Percentiles rank a stretch among this genome's conserved stretches.
Conservation (phyloP, 2,797 vertebrate genomes). For the Lepilemur septentrionalis region DNA sequence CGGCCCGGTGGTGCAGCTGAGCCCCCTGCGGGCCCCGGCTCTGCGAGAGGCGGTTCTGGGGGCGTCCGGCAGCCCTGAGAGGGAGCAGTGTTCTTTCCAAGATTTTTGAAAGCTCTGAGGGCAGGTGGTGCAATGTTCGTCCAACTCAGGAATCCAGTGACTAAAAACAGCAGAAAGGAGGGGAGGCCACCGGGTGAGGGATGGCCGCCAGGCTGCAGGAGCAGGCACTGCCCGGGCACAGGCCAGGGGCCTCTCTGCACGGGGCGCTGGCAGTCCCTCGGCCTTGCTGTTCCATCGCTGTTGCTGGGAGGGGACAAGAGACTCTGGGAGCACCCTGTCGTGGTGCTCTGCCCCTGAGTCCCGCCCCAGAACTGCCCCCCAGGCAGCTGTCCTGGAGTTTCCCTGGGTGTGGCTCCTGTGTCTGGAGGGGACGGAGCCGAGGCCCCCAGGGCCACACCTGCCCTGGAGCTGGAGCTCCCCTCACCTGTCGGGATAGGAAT, state of each 20-base stretch:
- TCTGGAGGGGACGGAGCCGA: accelerated
- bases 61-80: too few relatives aligned
- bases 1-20: accelerated
- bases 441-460: neutral
- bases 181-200: accelerated
- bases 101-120: too few relatives aligned
- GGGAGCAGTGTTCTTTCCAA: accelerated
- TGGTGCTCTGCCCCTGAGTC: neutral
- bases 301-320: neutral
- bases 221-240: accelerated
- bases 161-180: neutral
- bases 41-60: too few relatives aligned
- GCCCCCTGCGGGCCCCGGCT: accelerated
- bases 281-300: too few relatives aligned
- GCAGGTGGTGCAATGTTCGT: accelerated
- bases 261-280: accelerated
- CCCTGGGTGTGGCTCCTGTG: neutral
- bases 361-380: neutral
- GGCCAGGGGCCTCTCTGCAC: accelerated
- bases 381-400: neutral
- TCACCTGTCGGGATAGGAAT: neutral
- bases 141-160: accelerated
- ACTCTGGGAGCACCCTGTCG: neutral
- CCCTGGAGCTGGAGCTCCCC: neutral
- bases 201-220: accelerated